Evolutionary conservation across 2,888 invertebrate species (phyloP), one percentile per base, ranked within the genome.

Genomic region (Cancer borealis): DNA sequence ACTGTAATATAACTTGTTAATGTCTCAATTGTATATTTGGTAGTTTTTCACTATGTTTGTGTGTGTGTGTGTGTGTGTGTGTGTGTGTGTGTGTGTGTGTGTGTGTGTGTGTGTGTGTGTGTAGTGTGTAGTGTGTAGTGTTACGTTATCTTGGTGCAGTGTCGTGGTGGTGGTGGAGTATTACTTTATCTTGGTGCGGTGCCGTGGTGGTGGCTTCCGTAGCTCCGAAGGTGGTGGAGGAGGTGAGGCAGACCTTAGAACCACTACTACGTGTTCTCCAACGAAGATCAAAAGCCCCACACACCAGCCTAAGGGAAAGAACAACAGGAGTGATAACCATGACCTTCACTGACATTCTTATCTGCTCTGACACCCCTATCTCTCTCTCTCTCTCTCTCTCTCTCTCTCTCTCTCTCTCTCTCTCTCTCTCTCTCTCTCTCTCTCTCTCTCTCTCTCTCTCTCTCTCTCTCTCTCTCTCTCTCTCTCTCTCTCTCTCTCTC

Each of bases 221-320:
- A 39, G 39, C 39, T 39, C 39, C 39, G 60, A 73, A n/a, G 49
- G 47, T 46, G 12, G 17, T 21, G 30, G 47, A 47, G 49, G 49
- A 21, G 8, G 89, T 46, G 26, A 8, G 8, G 10, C 14, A 17
- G 84, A 2, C 39, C 10, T 39, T 30, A 49, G 49, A 1, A n/a
- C 88, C 88, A 10, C 88, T 6, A 14, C 88, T 45, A 46, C 12
- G n/a, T 26, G 14, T 47, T 89, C 89, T n/a, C n/a, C 21, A 4
- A 47, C 49, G 89, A 89, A 89, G 46, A 89, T n/a, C 30, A 89
- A n/a, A 89, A 89, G 89, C 1, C 21, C 89, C 46, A 89, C 26
- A 21, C 21, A 89, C 89, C 89, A 89, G 21, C 89, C 89, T 89
- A n/a, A 47, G 49, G 26, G 46, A 46, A 47, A 30, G 49, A 89